phyloP scores from a whole-genome alignment of 1,140 invertebrate genomes.

The Papilio dardanus region DNA sequence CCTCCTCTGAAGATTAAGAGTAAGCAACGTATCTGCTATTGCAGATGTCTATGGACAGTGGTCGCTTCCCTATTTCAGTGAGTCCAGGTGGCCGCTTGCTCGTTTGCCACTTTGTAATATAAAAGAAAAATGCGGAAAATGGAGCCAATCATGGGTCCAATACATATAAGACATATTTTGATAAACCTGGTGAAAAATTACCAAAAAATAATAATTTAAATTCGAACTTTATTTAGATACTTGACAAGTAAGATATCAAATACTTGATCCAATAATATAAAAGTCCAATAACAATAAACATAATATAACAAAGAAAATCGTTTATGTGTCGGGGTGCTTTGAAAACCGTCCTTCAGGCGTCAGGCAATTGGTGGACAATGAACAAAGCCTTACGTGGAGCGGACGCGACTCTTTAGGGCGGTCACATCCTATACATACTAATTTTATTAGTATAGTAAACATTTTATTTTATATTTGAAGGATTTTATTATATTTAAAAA shows the following conservation, averaged over 20 bases:
- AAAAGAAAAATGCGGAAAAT: too few relatives aligned
- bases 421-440: slow-evolving; percentile 55
- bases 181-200: too few relatives aligned
- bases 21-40: too few relatives aligned
- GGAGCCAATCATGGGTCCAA: too few relatives aligned
- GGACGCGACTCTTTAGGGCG: slow-evolving; percentile 67
- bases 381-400: slow-evolving; percentile 62
- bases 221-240: too few relatives aligned
- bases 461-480: neutral
- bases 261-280: neutral
- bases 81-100: too few relatives aligned
- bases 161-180: too few relatives aligned
- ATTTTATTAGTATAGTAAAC: slow-evolving; percentile 46
- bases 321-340: slow-evolving; percentile 40
- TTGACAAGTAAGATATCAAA: neutral
- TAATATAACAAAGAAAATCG: slow-evolving; percentile 27
- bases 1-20: too few relatives aligned
- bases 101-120: too few relatives aligned
- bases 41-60: too few relatives aligned
- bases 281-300: neutral
- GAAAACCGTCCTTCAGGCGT: slow-evolving; percentile 67
- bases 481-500: neutral
- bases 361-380: slow-evolving; percentile 55
- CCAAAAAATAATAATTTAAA: too few relatives aligned
- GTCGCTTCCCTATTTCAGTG: too few relatives aligned